Conservation (phyloP, 2,113 vertebrate genomes). For the Galemys pyrenaicus region DNA sequence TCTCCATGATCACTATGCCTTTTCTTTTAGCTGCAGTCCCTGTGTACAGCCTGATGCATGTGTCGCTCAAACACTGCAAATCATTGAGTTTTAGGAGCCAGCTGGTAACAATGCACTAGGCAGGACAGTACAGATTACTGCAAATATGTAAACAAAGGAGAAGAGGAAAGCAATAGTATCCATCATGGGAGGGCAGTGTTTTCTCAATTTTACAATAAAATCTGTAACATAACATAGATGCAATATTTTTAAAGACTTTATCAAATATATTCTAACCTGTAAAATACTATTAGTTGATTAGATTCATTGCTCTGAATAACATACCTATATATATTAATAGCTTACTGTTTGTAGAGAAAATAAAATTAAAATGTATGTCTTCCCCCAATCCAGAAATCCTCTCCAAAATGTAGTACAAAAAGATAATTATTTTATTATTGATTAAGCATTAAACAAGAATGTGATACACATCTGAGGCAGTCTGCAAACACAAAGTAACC, state of each 20-base stretch:
- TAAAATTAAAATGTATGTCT: neutral
- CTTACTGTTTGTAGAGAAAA: neutral
- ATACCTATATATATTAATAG: neutral
- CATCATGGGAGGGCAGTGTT: neutral
- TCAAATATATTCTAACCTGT: neutral
- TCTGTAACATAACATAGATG: neutral
- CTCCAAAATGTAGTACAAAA: neutral
- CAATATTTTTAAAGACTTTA: neutral
- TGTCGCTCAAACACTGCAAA: neutral
- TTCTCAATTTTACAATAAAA: neutral
- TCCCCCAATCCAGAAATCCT: neutral
- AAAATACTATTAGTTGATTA: neutral
- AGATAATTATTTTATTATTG: neutral
- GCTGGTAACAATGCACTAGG: neutral
- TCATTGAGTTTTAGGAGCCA: neutral
- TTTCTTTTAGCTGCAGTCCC: neutral
- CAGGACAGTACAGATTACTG: neutral
- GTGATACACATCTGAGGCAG: neutral
- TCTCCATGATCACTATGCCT: neutral
- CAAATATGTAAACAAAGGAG: neutral
- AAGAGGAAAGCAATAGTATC: neutral
- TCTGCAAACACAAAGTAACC: neutral
- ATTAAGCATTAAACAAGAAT: neutral
- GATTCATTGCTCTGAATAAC: neutral
- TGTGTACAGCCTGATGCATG: no score